Conservation (phyloP, 2,797 vertebrate species). For the Selene dorsalis region DNA sequence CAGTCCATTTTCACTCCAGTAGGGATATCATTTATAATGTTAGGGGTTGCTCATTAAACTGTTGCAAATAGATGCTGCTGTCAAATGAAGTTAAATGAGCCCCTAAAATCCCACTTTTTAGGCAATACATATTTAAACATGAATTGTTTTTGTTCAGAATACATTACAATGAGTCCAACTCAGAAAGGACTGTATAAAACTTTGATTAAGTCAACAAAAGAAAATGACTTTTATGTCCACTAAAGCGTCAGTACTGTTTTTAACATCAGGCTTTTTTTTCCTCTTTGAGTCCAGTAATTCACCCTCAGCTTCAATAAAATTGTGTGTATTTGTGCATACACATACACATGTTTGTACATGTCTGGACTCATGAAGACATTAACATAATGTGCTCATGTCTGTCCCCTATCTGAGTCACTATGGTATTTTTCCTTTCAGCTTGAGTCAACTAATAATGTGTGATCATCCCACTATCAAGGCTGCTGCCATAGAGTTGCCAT, state of each 20-base stretch:
- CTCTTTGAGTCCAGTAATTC: conserved; percentile 8
- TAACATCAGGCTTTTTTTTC: neutral
- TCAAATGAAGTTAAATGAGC: conserved; percentile 32
- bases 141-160: neutral
- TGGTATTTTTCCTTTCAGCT: conserved; percentile 33
- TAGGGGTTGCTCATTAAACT: conserved; percentile 53
- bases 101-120: conserved; percentile 29
- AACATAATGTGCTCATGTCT: neutral
- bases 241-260: neutral
- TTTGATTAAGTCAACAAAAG: neutral
- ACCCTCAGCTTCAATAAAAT: neutral
- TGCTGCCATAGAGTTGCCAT: conserved; percentile 79
- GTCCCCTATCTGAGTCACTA: conserved; percentile 45
- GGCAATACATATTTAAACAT: conserved; percentile 12
- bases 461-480: conserved; percentile 78
- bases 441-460: conserved; percentile 73
- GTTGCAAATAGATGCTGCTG: conserved; percentile 41
- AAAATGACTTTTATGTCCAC: neutral
- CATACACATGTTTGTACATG: neutral
- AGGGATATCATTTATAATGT: conserved; percentile 52
- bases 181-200: neutral
- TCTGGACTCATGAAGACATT: neutral
- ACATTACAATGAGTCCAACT: neutral
- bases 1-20: conserved; percentile 55
- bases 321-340: conserved; percentile 9